A percentile compares a stretch with the other conserved stretches of the same genome.
Conservation (phyloP, 2,113 vertebrate genomes). For the Madoqua kirkii region DNA sequence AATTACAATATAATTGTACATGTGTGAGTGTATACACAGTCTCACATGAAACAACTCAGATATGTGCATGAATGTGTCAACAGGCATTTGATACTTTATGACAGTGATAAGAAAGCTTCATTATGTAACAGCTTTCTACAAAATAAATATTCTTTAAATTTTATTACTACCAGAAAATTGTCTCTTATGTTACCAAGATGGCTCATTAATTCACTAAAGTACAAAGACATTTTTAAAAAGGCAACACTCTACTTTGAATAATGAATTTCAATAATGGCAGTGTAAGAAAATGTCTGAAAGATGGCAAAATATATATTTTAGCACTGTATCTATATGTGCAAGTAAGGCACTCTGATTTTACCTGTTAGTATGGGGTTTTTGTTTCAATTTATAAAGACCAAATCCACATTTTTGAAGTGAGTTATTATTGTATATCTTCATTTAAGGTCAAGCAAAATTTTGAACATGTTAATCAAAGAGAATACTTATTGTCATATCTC, state of each 20-base stretch:
- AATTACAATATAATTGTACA: neutral
- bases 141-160: neutral
- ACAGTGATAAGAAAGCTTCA: neutral
- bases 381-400: constrained; percentile 63
- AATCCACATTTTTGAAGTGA: constrained; percentile 69
- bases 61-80: neutral
- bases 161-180: neutral
- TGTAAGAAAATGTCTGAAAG: neutral
- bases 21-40: neutral
- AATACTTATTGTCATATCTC: constrained; percentile 80
- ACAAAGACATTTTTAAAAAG: constrained; percentile 34
- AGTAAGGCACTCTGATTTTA: constrained; percentile 44
- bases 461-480: constrained; percentile 80
- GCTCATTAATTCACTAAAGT: neutral
- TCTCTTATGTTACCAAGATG: neutral
- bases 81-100: neutral
- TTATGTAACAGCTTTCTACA: neutral
- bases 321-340: neutral
- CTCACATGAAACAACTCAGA: neutral
- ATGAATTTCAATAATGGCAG: neutral
- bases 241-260: constrained; percentile 1
- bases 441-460: constrained; percentile 81
- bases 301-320: constrained; percentile 44
- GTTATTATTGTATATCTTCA: constrained; percentile 68
- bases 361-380: constrained; percentile 45